Percentiles rank a stretch among this genome's conserved stretches.
phyloP scores from a whole-genome alignment of 2,797 vertebrate genomes.

The Gymnocypris eckloni region DNA sequence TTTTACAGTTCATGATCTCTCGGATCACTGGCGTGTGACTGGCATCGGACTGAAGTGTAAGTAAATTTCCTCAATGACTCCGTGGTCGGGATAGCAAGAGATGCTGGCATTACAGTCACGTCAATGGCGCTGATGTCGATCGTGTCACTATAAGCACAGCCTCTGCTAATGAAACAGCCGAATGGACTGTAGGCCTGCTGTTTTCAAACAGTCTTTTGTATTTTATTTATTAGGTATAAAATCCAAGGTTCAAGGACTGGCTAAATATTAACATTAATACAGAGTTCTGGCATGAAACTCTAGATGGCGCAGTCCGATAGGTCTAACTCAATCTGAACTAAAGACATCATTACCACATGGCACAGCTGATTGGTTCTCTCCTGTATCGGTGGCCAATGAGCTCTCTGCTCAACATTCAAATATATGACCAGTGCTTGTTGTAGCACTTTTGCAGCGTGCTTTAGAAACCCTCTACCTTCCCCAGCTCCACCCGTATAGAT shows the following conservation, averaged over 20 bases:
- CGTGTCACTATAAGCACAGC: neutral
- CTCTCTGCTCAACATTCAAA: too few relatives aligned
- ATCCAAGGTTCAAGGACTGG: neutral
- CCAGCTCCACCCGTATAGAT: too few relatives aligned
- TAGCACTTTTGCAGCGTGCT: too few relatives aligned
- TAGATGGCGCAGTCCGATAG: too few relatives aligned
- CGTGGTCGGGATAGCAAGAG: conserved; percentile 10
- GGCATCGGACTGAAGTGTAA: conserved; percentile 14
- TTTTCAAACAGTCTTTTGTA: neutral
- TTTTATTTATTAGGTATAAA: neutral
- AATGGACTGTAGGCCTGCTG: neutral
- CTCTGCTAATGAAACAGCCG: conserved; percentile 7
- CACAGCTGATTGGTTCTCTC: too few relatives aligned
- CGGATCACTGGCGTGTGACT: neutral
- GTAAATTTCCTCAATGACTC: conserved; percentile 20
- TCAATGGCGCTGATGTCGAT: conserved; percentile 13
- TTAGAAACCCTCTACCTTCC: too few relatives aligned
- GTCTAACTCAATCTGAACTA: too few relatives aligned
- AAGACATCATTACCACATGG: too few relatives aligned
- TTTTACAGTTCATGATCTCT: neutral
- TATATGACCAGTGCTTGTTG: too few relatives aligned
- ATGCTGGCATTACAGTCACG: conserved; percentile 10
- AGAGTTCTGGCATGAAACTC: too few relatives aligned
- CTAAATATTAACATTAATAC: neutral
- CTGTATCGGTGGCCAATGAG: too few relatives aligned